phyloP scores from a whole-genome alignment of 2,888 invertebrate genomes.

The Noctua janthina region DNA sequence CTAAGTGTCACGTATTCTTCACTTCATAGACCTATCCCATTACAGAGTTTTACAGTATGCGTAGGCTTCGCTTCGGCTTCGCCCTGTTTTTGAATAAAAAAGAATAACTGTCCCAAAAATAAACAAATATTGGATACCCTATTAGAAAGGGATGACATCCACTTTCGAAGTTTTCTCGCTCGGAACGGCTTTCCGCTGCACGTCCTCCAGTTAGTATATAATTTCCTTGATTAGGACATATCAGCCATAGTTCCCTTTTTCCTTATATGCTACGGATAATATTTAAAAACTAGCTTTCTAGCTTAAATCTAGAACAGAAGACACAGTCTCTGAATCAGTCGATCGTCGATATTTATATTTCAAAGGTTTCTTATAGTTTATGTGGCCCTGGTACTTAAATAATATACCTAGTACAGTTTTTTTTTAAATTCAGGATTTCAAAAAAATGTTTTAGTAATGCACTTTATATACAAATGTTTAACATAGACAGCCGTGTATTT shows the following conservation, averaged over 20 bases:
- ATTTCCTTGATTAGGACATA: constrained; percentile 69
- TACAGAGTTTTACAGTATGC: no score
- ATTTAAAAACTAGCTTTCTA: constrained; percentile 38
- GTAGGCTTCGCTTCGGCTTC: no score
- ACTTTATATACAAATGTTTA: background rate
- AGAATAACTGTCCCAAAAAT: no score
- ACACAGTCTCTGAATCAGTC: constrained; percentile 73
- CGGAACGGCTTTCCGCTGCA: no score
- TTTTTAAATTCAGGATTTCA: constrained; percentile 3
- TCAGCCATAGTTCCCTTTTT: constrained; percentile 78
- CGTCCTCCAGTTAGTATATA: no score
- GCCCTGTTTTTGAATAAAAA: no score
- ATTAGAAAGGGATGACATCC: no score
- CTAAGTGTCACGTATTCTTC: no score
- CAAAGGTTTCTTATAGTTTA: constrained; percentile 4
- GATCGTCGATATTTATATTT: background rate
- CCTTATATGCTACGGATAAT: constrained; percentile 54
- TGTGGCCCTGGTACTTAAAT: constrained; percentile 31
- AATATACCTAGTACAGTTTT: background rate
- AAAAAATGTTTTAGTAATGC: background rate
- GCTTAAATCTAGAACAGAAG: constrained; percentile 58
- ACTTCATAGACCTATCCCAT: no score
- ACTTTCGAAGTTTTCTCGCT: no score
- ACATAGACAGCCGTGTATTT: background rate
- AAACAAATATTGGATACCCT: no score